Conservation (phyloP, 2,888 invertebrate species). For the Amphipoea oculea region DNA sequence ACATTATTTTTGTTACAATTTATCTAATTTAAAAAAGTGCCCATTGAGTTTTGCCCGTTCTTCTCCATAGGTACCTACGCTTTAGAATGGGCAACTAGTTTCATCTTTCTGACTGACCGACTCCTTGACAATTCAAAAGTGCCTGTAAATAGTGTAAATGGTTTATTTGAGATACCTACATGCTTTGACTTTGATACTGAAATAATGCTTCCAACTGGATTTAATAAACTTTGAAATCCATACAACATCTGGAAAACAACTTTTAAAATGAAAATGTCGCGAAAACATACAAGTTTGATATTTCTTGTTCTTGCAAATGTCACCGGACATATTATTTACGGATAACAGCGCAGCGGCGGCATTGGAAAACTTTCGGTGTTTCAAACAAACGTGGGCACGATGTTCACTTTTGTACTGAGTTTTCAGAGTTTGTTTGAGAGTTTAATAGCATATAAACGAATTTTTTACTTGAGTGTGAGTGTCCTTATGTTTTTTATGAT, state of each 20-base stretch:
- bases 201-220: background rate
- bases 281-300: slow-evolving; percentile 33
- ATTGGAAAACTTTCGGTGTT: slow-evolving; percentile 44
- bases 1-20: no score
- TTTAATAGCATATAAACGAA: slow-evolving; percentile 22
- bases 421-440: slow-evolving; percentile 24
- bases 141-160: no score
- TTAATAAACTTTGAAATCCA: background rate
- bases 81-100: no score
- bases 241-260: background rate
- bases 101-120: no score
- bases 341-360: slow-evolving; percentile 17
- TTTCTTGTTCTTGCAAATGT: slow-evolving; percentile 32
- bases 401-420: slow-evolving; percentile 16
- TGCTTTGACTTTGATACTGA: background rate
- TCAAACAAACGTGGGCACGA: background rate
- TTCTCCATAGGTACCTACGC: no score
- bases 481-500: background rate
- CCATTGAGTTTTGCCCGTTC: no score
- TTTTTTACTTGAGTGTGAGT: background rate
- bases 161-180: background rate
- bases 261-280: slow-evolving; percentile 9
- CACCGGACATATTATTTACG: slow-evolving; percentile 49
- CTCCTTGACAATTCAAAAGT: no score
- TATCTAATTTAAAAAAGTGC: no score